Evolutionary conservation across 1,140 invertebrate genomes (phyloP), one percentile per base, ranked within the genome.

Genomic region (Listronotus oregonensis): DNA sequence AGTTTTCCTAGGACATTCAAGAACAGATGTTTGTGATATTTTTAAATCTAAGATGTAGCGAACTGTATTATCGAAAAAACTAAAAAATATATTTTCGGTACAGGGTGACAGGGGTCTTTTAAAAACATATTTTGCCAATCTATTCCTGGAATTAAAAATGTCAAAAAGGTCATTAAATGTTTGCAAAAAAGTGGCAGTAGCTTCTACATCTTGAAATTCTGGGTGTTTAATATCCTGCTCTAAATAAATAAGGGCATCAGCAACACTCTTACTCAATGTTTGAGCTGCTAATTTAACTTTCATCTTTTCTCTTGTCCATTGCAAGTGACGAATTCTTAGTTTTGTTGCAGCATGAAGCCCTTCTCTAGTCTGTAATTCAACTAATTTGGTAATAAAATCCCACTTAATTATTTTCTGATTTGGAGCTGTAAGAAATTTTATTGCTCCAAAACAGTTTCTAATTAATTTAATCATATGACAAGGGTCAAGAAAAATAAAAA

Each of bases 161-260:
- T 77, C 73, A 70, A 77, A 75, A 0, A 72, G 43, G 50, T 75
- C 65, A 64, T 78, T 76, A 17, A 77, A 66, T 7, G 44, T 10
- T 37, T 4, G 8, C 1, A 37, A 5, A 37, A 10, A 37, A 1
- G 3, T 9, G 11, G 21, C 21, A 27, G 21, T 27, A 5, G 64
- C 50, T 37, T 67, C 46, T 42, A 17, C 27, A 62, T 69, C 52
- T 66, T 65, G 11, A 67, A 77, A 77, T 9, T 73, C 17, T 10
- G 7, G 7, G 68, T 9, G 10, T 63, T 59, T 57, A 70, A 59
- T 34, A 59, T 49, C 43, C 34, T 27, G 39, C 54, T 3, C 37
- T n/a, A 44, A 69, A 66, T 46, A 70, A 17, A 46, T 12, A 6
- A 78, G 62, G 7, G 73, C 70, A 44, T 62, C 47, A 14, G 66